phyloP scores from a whole-genome alignment of 2,113 vertebrate species.

The Tringa solitaria region DNA sequence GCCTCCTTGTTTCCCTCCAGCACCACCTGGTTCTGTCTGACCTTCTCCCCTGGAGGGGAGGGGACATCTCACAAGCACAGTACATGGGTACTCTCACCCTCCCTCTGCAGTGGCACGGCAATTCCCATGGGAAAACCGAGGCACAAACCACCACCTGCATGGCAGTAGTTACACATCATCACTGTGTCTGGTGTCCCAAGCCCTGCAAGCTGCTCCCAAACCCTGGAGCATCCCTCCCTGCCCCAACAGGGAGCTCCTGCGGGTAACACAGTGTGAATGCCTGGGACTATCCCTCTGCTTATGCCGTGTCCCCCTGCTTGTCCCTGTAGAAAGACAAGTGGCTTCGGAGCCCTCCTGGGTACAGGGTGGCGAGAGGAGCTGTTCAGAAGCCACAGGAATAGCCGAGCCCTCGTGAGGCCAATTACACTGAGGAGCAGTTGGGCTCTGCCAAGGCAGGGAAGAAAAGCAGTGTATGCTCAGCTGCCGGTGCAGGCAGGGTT shows the following conservation, averaged over 20 bases:
- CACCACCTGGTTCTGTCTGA: background rate
- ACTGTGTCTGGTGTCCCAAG: fast-evolving
- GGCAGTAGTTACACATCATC: background rate
- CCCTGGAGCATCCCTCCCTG: background rate
- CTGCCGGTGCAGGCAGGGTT: fast-evolving
- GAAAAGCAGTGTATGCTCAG: background rate
- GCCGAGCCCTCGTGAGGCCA: constrained; percentile 60
- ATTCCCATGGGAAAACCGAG: background rate
- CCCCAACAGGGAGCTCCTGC: background rate
- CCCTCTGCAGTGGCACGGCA: fast-evolving
- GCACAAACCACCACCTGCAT: background rate
- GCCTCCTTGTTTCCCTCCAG: background rate
- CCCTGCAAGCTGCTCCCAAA: background rate
- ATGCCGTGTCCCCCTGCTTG: fast-evolving
- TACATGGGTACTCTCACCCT: background rate
- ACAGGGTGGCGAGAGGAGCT: background rate
- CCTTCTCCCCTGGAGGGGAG: background rate
- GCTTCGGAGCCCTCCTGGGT: background rate
- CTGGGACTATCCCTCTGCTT: background rate
- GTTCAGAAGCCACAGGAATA: background rate
- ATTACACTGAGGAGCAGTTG: constrained; percentile 51
- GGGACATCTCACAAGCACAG: background rate
- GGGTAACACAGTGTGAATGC: background rate
- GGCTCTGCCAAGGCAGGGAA: background rate
- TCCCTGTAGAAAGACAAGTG: background rate